A percentile compares a stretch with the other conserved stretches of the same genome.
Evolutionary conservation across 2,113 vertebrate genomes (phyloP).

Genomic region (Bagarius yarrelli): DNA sequence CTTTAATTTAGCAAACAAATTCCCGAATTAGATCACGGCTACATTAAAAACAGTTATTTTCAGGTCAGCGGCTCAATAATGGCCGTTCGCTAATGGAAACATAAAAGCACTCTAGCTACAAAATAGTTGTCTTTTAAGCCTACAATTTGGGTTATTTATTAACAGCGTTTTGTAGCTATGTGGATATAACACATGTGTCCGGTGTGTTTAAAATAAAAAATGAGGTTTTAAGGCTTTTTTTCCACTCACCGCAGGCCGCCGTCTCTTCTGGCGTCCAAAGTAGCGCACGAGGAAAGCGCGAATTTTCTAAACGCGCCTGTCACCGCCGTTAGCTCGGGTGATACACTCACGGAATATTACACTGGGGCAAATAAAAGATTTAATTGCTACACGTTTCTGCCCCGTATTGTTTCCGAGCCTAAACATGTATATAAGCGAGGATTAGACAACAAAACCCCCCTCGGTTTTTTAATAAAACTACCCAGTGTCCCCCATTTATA

Average conservation of each 20-base stretch:
- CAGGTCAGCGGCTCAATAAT: not conserved
- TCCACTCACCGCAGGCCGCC: not conserved
- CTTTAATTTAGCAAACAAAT: no score
- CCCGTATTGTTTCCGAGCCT: not conserved
- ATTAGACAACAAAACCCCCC: not conserved
- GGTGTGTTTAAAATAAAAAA: not conserved
- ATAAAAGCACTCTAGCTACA: not conserved
- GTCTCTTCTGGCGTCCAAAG: not conserved
- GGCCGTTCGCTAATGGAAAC: not conserved
- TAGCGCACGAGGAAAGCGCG: slow-evolving; percentile 1
- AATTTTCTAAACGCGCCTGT: not conserved
- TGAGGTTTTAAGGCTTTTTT: not conserved
- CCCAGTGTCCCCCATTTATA: slow-evolving; percentile 35
- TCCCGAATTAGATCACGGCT: not conserved
- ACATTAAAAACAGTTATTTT: not conserved
- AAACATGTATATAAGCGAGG: not conserved
- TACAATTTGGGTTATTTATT: not conserved
- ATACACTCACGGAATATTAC: not conserved
- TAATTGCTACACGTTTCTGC: not conserved
- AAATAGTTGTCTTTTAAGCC: not conserved
- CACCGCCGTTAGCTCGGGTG: not conserved
- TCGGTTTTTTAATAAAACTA: not conserved
- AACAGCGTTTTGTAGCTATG: no score
- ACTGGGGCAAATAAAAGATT: not conserved
- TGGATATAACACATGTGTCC: no score